Evolutionary conservation across 1,140 invertebrate species (phyloP).

Genomic region (Drosophila setifemur): DNA sequence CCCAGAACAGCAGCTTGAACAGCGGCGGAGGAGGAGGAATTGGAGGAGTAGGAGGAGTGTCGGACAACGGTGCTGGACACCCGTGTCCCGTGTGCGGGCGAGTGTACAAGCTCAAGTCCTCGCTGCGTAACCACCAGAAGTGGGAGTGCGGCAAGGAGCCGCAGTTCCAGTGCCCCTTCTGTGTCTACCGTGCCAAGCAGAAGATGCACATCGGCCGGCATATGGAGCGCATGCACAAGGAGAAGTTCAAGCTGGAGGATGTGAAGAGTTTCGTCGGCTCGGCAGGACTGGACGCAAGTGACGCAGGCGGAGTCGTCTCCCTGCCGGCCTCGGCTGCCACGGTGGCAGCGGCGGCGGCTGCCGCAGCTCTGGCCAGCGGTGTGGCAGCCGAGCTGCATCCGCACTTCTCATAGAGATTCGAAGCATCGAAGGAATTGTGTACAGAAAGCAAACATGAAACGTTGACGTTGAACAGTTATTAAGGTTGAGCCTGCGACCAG

Average conservation of each 20-base stretch:
- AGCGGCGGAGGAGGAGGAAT: conserved; percentile 32
- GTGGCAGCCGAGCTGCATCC: conserved; percentile 61
- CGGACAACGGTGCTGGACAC: conserved; percentile 83
- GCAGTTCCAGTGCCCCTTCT: conserved; percentile 91
- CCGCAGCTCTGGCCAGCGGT: conserved; percentile 49
- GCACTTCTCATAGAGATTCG: conserved; percentile 73
- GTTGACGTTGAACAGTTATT: conserved; percentile 58
- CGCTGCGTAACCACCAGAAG: conserved; percentile 92
- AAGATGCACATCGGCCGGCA: conserved; percentile 94
- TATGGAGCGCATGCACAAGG: conserved; percentile 93
- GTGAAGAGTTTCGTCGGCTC: conserved; percentile 60
- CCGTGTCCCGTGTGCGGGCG: conserved; percentile 91
- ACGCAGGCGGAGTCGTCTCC: conserved; percentile 4
- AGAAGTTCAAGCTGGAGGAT: conserved; percentile 83
- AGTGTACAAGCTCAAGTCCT: conserved; percentile 92
- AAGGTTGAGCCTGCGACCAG: conserved; percentile 22
- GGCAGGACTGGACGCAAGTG: conserved; percentile 29
- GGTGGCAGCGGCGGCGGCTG: conserved; percentile 53
- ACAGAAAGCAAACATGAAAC: conserved; percentile 13
- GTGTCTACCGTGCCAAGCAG: conserved; percentile 91
- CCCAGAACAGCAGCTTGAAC: conserved; percentile 11
- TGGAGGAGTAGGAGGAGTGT: too few species aligned
- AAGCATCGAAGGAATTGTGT: background rate
- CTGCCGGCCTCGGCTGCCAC: conserved; percentile 36
- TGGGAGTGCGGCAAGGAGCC: conserved; percentile 94